Base-by-base conservation (phyloP, 2,113 vertebrate genomes). In the Brachypodius melanocephalos region DNA sequence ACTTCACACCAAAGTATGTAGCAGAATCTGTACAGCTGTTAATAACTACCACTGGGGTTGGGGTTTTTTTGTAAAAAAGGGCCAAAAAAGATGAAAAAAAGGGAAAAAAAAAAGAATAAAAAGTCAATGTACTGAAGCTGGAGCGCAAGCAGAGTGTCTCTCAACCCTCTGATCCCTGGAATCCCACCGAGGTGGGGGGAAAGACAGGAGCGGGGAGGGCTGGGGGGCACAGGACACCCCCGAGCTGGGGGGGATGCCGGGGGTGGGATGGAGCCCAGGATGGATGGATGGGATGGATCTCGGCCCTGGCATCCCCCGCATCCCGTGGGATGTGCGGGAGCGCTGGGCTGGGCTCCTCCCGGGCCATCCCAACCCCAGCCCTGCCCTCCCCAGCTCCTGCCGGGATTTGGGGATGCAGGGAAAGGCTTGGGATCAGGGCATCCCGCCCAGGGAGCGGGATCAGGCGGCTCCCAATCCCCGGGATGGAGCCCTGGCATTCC, bases 1-100 rank as follows among this genome's bases (percentile, higher is more conserved):
- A 95, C 97, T 96, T 98, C 94, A 98, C 98, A 98, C 98, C 98
- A 98, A 98, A 98, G 97, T 98, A 97, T 98, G 98, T 98, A 98
- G 98, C 98, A 98, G 98, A 98, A 97, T 90, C 88, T 98, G 95
- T 98, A 97, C 96, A 98, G 97, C 97, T 98, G 97, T 98, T 97
- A 92, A 96, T 97, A 98, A 97, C 97, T 95, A 43, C 92, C 26
- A 46, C 88, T 77, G 85, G 38, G 38, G 38, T 10, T 8, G 38
- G 38, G 38, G 38, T 8, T 38, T 38, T 81, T 87, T 75, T 84
- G 38, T 69, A 79, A 72, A 88, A 94, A 89, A 84, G 46, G 51
- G 66, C 29, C 38, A 43, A 40, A 81, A 72, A 54, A 54, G 38
- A 38, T 8, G 38, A 38, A 71, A 52, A 22, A 59, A 58, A 51